A percentile compares a stretch with the other conserved stretches of the same genome.
Evolutionary conservation across 2,797 vertebrate species (phyloP).

Genomic region (Lepilemur septentrionalis): DNA sequence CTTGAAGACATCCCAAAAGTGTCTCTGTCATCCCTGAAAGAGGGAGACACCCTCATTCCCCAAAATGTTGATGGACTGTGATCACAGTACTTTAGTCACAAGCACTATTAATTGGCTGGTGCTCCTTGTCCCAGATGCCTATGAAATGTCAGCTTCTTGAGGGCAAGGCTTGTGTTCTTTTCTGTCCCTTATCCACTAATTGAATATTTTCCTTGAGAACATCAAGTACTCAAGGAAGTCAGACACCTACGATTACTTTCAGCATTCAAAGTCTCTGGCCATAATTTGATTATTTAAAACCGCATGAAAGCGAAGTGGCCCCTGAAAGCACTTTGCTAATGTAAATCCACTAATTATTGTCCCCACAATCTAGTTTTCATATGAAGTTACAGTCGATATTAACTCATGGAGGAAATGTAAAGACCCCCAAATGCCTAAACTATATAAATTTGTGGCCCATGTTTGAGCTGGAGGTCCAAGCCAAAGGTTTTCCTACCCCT

Average conservation of each 20-base stretch:
- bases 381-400: background rate
- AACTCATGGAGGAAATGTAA: background rate
- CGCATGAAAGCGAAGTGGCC: background rate
- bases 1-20: background rate
- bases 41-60: background rate
- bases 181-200: background rate
- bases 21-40: background rate
- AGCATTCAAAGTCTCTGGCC: background rate
- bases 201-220: background rate
- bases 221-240: background rate
- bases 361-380: background rate
- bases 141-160: background rate
- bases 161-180: background rate
- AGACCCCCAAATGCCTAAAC: background rate
- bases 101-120: background rate
- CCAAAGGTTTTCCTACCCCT: background rate
- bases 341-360: background rate
- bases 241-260: background rate
- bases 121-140: background rate
- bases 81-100: background rate
- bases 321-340: background rate
- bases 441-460: background rate
- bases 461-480: background rate
- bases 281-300: constrained; percentile 41
- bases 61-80: background rate